phyloP scores from a whole-genome alignment of 2,113 vertebrate species.

The Ondatra zibethicus region DNA sequence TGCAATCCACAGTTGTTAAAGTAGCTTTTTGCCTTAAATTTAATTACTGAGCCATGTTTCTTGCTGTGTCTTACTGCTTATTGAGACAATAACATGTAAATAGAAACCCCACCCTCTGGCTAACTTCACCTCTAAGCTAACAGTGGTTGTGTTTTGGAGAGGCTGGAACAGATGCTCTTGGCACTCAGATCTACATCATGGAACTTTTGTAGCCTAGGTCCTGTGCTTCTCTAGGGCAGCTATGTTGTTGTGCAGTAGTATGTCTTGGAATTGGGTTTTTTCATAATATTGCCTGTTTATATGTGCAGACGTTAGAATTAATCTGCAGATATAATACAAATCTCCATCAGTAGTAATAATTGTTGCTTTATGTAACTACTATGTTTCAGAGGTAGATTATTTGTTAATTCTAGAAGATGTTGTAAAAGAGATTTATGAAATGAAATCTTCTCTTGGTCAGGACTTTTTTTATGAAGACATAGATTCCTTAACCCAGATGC shows the following conservation, averaged over 20 bases:
- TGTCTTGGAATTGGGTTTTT: neutral
- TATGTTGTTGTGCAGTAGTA: neutral
- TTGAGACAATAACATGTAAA: neutral
- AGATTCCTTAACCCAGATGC: conserved; percentile 92
- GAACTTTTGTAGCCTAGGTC: neutral
- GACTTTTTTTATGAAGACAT: conserved; percentile 95
- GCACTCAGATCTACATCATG: neutral
- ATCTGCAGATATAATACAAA: neutral
- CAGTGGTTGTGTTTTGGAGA: neutral
- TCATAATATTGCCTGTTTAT: neutral
- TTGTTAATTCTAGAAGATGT: neutral
- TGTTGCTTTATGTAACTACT: neutral
- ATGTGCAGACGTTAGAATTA: neutral
- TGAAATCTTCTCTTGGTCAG: conserved; percentile 79
- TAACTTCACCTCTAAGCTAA: neutral
- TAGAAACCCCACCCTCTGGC: neutral
- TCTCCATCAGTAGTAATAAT: neutral
- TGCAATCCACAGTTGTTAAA: neutral
- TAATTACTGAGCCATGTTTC: neutral
- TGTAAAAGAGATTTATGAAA: neutral
- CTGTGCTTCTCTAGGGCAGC: neutral
- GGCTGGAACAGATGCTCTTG: neutral
- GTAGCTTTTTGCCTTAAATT: neutral
- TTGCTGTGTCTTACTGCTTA: neutral
- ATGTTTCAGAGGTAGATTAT: neutral